Percentiles rank a stretch among this genome's conserved stretches.
These are phyloP conservation scores for Mustela lutreola DNA, from an alignment of 2,113 vertebrate genomes.

Conservation along the genomic window DNA sequence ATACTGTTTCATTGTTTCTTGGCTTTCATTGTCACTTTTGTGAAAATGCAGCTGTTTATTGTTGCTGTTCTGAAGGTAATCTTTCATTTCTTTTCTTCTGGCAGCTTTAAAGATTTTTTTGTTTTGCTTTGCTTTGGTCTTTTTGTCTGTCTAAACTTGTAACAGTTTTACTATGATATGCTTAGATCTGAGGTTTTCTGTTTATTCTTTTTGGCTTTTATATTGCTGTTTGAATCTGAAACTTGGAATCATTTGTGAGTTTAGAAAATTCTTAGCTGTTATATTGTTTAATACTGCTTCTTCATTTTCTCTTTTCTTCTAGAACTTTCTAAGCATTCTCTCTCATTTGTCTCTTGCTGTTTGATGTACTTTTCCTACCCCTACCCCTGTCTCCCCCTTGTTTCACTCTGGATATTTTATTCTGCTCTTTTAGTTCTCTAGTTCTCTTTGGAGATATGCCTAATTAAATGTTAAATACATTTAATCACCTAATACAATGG, in stretches of 20 bases:
- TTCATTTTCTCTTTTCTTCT: background rate
- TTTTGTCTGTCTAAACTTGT: background rate
- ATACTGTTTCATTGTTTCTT: conserved; percentile 27
- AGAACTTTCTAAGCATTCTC: background rate
- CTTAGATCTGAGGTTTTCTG: conserved; percentile 15
- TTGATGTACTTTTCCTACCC: background rate
- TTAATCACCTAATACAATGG: background rate
- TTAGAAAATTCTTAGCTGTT: conserved; percentile 31
- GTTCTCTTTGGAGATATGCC: background rate
- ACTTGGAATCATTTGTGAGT: background rate
- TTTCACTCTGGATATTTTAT: conserved; percentile 31
- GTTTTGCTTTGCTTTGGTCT: background rate
- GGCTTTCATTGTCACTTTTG: background rate
- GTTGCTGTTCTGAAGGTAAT: background rate
- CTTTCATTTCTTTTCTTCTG: background rate
- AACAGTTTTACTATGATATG: background rate
- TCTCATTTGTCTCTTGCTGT: background rate
- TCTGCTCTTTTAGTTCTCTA: background rate
- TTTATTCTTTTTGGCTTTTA: conserved; percentile 4
- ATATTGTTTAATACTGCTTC: background rate
- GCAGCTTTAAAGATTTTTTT: background rate
- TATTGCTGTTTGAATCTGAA: background rate
- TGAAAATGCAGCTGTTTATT: conserved; percentile 27
- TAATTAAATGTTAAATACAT: background rate
- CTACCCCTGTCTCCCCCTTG: background rate